Conservation (phyloP, 2,113 vertebrate species). For the Myotis yumanensis region DNA sequence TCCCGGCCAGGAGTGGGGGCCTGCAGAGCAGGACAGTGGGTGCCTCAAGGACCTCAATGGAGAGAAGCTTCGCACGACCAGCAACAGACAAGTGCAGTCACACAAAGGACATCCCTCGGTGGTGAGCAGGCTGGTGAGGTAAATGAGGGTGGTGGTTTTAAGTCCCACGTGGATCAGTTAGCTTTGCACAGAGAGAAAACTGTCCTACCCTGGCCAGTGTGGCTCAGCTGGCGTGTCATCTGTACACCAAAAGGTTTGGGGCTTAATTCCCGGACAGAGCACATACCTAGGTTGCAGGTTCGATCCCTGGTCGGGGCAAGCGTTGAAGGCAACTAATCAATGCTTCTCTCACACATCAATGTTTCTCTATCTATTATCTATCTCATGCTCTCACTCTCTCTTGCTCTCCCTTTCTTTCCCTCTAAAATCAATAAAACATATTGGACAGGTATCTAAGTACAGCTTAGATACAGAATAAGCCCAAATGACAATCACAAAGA, state of each 20-base stretch:
- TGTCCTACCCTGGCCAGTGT: not conserved
- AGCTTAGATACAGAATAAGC: not conserved
- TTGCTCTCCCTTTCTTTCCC: not conserved
- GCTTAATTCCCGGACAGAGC: not conserved
- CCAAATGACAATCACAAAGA: not conserved
- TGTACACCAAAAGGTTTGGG: not conserved
- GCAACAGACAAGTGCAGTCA: not conserved
- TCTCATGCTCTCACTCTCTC: too few species aligned
- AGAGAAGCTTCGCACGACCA: too few species aligned
- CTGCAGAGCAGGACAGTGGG: not conserved
- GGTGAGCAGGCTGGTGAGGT: not conserved
- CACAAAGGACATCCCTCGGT: not conserved
- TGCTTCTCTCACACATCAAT: too few species aligned
- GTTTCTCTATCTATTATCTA: too few species aligned
- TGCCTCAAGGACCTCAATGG: not conserved
- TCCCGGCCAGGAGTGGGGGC: not conserved
- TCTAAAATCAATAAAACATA: not conserved
- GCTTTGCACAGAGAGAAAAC: not conserved
- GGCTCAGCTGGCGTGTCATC: not conserved
- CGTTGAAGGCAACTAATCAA: not conserved
- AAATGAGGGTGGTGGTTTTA: not conserved
- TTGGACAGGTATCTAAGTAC: not conserved
- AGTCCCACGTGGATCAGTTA: not conserved
- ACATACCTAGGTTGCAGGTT: not conserved
- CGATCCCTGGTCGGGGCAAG: not conserved